Percentiles rank a stretch among this genome's conserved stretches.
Conservation (phyloP, 2,113 vertebrate genomes). For the Pachycephala philippinensis region DNA sequence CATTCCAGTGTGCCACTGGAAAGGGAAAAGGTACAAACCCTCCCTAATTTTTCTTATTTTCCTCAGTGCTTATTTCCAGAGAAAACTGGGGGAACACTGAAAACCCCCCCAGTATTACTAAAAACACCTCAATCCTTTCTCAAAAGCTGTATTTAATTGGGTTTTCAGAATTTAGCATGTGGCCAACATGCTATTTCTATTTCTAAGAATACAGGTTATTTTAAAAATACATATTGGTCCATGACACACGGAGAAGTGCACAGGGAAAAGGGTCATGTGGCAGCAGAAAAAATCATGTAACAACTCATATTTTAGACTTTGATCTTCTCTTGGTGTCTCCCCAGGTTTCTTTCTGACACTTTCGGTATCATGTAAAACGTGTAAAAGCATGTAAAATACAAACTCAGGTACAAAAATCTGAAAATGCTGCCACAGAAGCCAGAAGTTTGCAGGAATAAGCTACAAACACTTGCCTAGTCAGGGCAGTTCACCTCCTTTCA, state of each 20-base stretch:
- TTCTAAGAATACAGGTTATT: not conserved
- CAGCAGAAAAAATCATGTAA: fast-evolving
- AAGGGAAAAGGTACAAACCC: not conserved
- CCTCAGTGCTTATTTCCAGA: not conserved
- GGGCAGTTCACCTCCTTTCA: not conserved
- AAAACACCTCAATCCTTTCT: not conserved
- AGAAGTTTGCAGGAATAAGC: not conserved
- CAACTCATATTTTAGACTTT: not conserved
- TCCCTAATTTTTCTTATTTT: not conserved
- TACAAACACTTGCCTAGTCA: not conserved
- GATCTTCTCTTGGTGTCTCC: not conserved
- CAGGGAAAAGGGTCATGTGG: not conserved
- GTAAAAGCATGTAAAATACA: not conserved
- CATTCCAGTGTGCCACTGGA: not conserved
- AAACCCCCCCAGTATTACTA: not conserved
- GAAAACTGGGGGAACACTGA: not conserved
- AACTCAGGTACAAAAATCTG: not conserved
- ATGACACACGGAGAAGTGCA: not conserved
- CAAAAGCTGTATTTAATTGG: not conserved
- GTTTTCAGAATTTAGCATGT: not conserved
- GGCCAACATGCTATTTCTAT: too few species aligned
- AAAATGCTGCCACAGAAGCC: not conserved
- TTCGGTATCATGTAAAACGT: not conserved
- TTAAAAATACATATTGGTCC: not conserved
- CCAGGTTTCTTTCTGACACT: not conserved